phyloP scores from a whole-genome alignment of 2,888 invertebrate genomes.

The Eugnorisma glareosa region DNA sequence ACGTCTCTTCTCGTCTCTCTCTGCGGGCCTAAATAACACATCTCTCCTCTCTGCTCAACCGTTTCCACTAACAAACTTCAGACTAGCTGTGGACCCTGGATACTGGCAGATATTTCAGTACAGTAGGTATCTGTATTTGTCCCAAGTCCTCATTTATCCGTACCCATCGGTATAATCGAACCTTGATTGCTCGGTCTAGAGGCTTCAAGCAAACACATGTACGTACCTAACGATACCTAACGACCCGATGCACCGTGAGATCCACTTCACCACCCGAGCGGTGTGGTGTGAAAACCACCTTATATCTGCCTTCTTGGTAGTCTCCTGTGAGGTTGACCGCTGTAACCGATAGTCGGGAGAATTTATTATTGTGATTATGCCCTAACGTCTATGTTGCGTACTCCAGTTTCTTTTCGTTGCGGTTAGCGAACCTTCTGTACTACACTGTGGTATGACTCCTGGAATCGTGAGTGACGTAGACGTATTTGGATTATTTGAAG shows the following conservation, averaged over 20 bases:
- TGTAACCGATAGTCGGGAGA: neutral
- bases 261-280: too few relatives aligned
- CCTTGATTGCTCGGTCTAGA: too few relatives aligned
- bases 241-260: neutral
- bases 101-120: too few relatives aligned
- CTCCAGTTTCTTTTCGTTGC: neutral
- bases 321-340: neutral
- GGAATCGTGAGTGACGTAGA: conserved; percentile 7
- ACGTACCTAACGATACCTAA: too few relatives aligned
- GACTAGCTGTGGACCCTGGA: neutral
- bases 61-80: too few relatives aligned
- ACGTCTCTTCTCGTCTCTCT: too few relatives aligned
- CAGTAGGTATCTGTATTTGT: too few relatives aligned
- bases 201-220: too few relatives aligned
- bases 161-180: too few relatives aligned
- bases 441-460: neutral
- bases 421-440: conserved; percentile 5
- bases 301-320: neutral
- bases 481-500: conserved; percentile 23
- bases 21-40: too few relatives aligned
- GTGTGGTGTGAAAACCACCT: neutral
- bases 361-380: neutral
- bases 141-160: too few relatives aligned
- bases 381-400: neutral
- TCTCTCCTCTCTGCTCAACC: too few relatives aligned